phyloP scores from a whole-genome alignment of 2,113 vertebrate species.

The Gadus chalcogrammus region DNA sequence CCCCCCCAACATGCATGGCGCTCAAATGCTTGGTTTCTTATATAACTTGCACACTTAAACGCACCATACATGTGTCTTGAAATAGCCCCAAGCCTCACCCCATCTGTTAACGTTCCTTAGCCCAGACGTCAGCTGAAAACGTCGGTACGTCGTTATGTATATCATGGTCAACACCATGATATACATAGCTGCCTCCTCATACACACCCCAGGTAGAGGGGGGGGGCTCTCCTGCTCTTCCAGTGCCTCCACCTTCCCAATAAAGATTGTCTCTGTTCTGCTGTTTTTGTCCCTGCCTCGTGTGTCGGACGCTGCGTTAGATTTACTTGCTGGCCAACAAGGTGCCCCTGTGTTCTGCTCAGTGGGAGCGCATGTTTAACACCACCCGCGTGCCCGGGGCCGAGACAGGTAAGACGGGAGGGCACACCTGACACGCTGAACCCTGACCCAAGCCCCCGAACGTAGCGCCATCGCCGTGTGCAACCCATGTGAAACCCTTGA shows the following conservation, averaged over 20 bases:
- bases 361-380: slow-evolving; percentile 97
- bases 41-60: too few relatives aligned
- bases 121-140: too few relatives aligned
- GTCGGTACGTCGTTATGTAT: too few relatives aligned
- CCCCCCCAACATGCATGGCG: neutral
- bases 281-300: slow-evolving; percentile 61
- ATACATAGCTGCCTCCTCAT: too few relatives aligned
- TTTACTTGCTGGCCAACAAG: slow-evolving; percentile 88
- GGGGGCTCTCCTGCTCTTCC: neutral
- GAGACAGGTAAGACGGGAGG: slow-evolving; percentile 86
- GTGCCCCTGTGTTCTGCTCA: slow-evolving; percentile 95
- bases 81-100: too few relatives aligned
- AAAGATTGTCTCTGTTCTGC: slow-evolving; percentile 67
- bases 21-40: too few relatives aligned
- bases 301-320: slow-evolving; percentile 75
- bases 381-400: slow-evolving; percentile 83
- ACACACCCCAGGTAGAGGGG: too few relatives aligned
- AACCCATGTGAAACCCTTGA: slow-evolving; percentile 42
- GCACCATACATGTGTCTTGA: too few relatives aligned
- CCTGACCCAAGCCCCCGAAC: slow-evolving; percentile 32
- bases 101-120: too few relatives aligned
- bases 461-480: slow-evolving; percentile 26
- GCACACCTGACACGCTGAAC: slow-evolving; percentile 1
- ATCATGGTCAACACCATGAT: too few relatives aligned
- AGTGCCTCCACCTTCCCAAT: slow-evolving; percentile 6